phyloP scores from a whole-genome alignment of 2,888 invertebrate species.

The Melolontha melolontha region DNA sequence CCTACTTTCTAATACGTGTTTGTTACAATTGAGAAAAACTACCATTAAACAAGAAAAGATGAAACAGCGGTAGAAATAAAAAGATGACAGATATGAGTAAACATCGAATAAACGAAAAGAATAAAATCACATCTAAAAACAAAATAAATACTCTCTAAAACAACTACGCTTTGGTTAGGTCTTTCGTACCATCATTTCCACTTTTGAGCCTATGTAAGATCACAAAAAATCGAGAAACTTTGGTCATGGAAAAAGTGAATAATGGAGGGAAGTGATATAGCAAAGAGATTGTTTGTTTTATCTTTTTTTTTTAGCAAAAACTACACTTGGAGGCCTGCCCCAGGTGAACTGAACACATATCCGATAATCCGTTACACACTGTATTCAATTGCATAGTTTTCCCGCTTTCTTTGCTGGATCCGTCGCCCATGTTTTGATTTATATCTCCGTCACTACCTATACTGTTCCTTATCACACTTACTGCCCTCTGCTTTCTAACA shows the following conservation, averaged over 20 bases:
- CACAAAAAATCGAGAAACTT: conserved; percentile 35
- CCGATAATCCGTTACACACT: conserved; percentile 66
- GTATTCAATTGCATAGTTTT: conserved; percentile 59
- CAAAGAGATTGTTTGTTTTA: conserved; percentile 2
- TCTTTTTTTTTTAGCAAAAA: conserved; percentile 66
- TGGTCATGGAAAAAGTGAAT: conserved; percentile 19
- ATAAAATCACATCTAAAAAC: conserved; percentile 21
- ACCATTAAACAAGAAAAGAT: conserved; percentile 16
- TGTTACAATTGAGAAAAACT: conserved; percentile 22
- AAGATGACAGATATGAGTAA: conserved; percentile 3
- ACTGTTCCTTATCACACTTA: conserved; percentile 63
- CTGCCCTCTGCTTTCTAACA: conserved; percentile 63
- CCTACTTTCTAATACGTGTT: conserved; percentile 34
- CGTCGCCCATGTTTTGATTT: conserved; percentile 67
- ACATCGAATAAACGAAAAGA: neutral
- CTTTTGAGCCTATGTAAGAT: conserved; percentile 34
- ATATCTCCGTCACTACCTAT: conserved; percentile 67
- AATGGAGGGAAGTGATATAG: conserved; percentile 21
- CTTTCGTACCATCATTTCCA: conserved; percentile 32
- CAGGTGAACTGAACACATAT: conserved; percentile 69
- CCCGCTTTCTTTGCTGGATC: conserved; percentile 42
- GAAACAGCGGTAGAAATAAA: conserved; percentile 20
- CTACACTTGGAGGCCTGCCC: conserved; percentile 71
- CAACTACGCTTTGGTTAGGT: conserved; percentile 45
- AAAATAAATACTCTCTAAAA: conserved; percentile 44